Evolutionary conservation across 2,888 invertebrate genomes (phyloP).

Genomic region (Lacanobia oleracea): DNA sequence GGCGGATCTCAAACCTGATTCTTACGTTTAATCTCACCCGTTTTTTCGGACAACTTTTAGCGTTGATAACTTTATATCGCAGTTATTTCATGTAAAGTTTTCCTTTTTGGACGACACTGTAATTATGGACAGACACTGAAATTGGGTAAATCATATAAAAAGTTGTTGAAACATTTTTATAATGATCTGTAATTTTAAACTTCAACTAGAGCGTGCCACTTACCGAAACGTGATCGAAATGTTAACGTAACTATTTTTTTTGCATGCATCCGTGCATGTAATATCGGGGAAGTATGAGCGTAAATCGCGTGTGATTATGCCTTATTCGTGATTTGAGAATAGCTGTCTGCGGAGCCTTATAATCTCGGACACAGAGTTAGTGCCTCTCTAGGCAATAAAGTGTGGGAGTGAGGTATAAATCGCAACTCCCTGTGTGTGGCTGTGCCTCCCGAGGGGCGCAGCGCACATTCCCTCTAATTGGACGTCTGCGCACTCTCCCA

Average conservation of each 20-base stretch:
- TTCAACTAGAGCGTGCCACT: conserved; percentile 12
- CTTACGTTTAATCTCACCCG: conserved; percentile 72
- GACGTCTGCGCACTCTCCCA: conserved; percentile 81
- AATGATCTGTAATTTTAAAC: conserved; percentile 18
- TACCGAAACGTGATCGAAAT: conserved; percentile 27
- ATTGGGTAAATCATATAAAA: conserved; percentile 12
- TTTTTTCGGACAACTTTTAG: conserved; percentile 60
- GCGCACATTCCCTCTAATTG: conserved; percentile 89
- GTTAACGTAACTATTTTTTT: conserved; percentile 17
- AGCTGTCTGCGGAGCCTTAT: conserved; percentile 46
- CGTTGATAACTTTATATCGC: conserved; percentile 66
- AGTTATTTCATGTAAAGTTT: conserved; percentile 54
- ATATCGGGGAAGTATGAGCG: conserved; percentile 19
- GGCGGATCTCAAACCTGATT: conserved; percentile 84
- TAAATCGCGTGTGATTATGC: conserved; percentile 47
- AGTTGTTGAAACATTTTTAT: background rate
- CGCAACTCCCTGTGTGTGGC: conserved; percentile 81
- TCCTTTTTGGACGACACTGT: conserved; percentile 31
- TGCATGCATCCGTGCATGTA: conserved; percentile 15
- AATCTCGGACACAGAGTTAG: conserved; percentile 55
- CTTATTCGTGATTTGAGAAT: conserved; percentile 49
- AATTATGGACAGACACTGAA: conserved; percentile 39
- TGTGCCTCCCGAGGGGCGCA: conserved; percentile 75
- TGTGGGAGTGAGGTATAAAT: conserved; percentile 67
- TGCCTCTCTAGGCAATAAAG: conserved; percentile 56